phyloP scores from a whole-genome alignment of 2,113 vertebrate genomes.

The Scopus umbretta region DNA sequence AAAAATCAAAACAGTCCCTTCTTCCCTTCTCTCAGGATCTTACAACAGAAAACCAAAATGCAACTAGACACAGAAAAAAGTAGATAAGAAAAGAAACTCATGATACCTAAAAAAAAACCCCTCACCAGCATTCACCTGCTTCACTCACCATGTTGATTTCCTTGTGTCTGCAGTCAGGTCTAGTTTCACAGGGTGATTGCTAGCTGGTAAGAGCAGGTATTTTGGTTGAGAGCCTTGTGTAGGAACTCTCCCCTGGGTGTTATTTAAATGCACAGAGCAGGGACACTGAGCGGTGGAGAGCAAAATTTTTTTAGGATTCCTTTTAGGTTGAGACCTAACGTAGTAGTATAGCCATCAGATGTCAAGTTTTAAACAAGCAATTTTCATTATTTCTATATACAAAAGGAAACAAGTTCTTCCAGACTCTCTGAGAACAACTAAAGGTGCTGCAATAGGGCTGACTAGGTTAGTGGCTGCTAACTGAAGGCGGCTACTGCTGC shows the following conservation, averaged over 20 bases:
- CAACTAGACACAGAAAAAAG: background rate
- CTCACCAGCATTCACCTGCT: background rate
- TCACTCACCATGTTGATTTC: background rate
- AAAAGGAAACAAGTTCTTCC: background rate
- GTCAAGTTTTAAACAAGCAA: background rate
- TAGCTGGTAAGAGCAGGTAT: background rate
- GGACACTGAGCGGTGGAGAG: background rate
- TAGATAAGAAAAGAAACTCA: background rate
- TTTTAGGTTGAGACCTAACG: background rate
- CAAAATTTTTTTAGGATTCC: background rate
- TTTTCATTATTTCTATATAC: background rate
- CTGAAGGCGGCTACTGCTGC: background rate
- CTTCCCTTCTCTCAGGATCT: background rate
- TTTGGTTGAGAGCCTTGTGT: background rate
- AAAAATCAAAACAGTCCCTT: too few species aligned
- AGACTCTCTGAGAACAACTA: background rate
- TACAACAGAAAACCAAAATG: background rate
- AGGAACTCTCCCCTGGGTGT: background rate
- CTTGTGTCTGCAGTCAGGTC: background rate
- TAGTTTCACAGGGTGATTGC: background rate
- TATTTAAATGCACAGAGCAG: background rate
- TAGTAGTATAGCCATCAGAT: background rate
- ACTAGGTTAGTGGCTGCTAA: background rate
- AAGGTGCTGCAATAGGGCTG: background rate
- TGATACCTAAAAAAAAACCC: background rate